These are phyloP conservation scores for Oligia fasciuncula DNA, from an alignment of 2,888 invertebrate genomes.

Conservation along the genomic window DNA sequence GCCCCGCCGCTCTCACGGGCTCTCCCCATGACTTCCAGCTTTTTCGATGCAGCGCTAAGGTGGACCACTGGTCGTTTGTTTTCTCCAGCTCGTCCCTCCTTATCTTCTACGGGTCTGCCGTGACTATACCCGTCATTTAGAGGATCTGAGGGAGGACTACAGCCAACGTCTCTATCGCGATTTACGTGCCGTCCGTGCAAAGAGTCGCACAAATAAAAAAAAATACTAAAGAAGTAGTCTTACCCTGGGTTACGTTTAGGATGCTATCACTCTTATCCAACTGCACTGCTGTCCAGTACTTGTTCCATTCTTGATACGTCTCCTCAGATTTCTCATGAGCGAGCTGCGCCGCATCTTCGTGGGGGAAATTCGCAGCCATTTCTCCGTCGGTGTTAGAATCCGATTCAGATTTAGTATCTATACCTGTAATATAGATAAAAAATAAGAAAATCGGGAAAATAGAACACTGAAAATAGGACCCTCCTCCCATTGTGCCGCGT, in stretches of 20 bases:
- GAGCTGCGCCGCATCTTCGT: conserved; percentile 79
- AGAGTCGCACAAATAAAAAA: neutral
- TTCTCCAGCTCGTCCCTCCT: too few species aligned
- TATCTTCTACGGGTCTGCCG: neutral
- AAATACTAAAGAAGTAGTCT: conserved; percentile 36
- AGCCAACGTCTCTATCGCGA: neutral
- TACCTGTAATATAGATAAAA: conserved; percentile 65
- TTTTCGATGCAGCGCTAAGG: too few species aligned
- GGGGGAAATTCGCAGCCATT: conserved; percentile 75
- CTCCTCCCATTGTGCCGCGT: conserved; percentile 21
- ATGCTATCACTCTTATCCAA: conserved; percentile 73
- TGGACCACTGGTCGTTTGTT: too few species aligned
- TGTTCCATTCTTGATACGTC: conserved; percentile 80
- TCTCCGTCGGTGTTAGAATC: conserved; percentile 80
- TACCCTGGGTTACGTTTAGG: conserved; percentile 78
- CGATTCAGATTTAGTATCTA: conserved; percentile 79
- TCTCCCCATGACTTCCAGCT: too few species aligned
- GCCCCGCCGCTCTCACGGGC: too few species aligned
- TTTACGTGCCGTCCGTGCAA: neutral
- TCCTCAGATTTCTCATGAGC: conserved; percentile 83
- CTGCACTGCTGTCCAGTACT: conserved; percentile 78
- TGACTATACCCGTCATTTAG: neutral
- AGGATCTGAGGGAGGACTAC: too few species aligned
- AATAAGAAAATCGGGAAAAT: conserved; percentile 10
- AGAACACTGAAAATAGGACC: neutral